Conservation (phyloP, 1,140 invertebrate genomes). For the Drosophila erecta region DNA sequence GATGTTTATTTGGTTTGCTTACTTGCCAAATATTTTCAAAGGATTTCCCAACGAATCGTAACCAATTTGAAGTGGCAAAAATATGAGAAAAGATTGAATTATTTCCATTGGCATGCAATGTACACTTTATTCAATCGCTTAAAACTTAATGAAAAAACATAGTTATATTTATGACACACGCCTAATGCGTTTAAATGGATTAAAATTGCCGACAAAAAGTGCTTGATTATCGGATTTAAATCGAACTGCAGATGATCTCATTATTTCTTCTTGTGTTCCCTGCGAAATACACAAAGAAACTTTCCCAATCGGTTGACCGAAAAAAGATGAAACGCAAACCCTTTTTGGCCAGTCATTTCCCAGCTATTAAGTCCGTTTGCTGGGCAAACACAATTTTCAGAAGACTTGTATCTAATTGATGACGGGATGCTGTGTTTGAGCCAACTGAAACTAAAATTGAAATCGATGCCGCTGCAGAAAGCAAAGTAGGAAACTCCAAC, state of each 20-base stretch:
- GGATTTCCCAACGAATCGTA: conserved; percentile 1
- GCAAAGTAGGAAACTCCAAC: conserved; percentile 8
- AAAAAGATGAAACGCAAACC: conserved; percentile 4
- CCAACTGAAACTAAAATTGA: conserved; percentile 40
- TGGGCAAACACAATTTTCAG: conserved; percentile 49
- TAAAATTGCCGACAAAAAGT: neutral
- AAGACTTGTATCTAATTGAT: conserved; percentile 49
- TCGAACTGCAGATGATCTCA: neutral
- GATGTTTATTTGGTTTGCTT: conserved; percentile 45
- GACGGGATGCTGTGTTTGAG: conserved; percentile 27
- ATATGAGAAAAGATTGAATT: neutral
- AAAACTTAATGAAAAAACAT: neutral
- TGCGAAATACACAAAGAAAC: conserved; percentile 14
- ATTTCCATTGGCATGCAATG: neutral
- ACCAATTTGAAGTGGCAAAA: conserved; percentile 8
- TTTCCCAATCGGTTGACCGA: conserved; percentile 15
- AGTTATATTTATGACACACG: neutral
- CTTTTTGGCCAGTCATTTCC: conserved; percentile 30
- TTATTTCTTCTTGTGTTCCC: neutral
- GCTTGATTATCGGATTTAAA: neutral
- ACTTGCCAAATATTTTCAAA: conserved; percentile 34
- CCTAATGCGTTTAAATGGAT: neutral
- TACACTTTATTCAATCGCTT: neutral
- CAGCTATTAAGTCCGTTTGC: conserved; percentile 13
- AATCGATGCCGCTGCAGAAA: conserved; percentile 54